A percentile compares a stretch with the other conserved stretches of the same genome.
phyloP scores from a whole-genome alignment of 2,888 invertebrate genomes.

The Nudaria mundana region DNA sequence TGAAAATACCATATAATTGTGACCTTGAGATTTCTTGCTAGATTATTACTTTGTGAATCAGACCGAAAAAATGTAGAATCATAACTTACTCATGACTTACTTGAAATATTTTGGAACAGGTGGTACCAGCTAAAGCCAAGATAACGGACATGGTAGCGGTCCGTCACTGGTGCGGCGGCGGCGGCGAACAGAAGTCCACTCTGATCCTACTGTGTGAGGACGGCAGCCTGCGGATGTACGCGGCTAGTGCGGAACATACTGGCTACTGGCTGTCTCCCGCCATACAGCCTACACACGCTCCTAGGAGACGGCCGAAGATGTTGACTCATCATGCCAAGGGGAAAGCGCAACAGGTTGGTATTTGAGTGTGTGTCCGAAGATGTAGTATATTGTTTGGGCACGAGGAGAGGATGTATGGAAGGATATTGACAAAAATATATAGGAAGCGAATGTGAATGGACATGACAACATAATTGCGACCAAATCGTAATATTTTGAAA shows the following conservation, averaged over 20 bases:
- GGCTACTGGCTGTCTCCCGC: constrained; percentile 83
- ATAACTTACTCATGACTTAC: too few species aligned
- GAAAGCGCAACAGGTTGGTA: constrained; percentile 58
- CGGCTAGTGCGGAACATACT: constrained; percentile 92
- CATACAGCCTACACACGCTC: constrained; percentile 76
- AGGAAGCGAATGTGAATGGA: too few species aligned
- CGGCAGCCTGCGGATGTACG: constrained; percentile 96
- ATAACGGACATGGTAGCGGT: constrained; percentile 98
- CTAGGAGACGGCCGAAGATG: constrained; percentile 52
- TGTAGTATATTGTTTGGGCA: too few species aligned
- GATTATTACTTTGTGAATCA: too few species aligned
- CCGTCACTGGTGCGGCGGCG: constrained; percentile 90
- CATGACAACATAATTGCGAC: too few species aligned
- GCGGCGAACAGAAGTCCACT: constrained; percentile 92
- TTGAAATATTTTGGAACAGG: too few species aligned
- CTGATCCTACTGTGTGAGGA: constrained; percentile 97
- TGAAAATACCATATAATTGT: too few species aligned
- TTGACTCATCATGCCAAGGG: constrained; percentile 56
- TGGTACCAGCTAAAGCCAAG: constrained; percentile 94
- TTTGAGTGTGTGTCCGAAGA: background rate
- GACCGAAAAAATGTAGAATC: too few species aligned
- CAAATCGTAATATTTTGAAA: too few species aligned
- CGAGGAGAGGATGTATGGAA: too few species aligned
- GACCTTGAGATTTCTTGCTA: too few species aligned
- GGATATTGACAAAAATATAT: too few species aligned